Base-by-base conservation (phyloP, 2,113 vertebrate species). In the Hippocampus guttulatus region DNA sequence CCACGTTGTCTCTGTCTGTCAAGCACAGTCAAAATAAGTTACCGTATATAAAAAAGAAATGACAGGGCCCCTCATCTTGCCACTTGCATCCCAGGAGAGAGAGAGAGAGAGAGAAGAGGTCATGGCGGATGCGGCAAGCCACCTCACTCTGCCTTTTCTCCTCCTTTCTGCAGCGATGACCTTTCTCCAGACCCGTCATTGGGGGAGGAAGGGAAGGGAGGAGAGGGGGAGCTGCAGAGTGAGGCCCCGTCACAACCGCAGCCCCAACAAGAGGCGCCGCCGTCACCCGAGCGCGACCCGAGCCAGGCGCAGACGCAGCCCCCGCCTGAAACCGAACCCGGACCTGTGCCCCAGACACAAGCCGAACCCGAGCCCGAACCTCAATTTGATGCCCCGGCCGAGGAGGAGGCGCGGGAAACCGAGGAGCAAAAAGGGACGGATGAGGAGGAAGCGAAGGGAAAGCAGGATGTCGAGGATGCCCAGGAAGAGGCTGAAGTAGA, bases 111-210 rank as follows among this genome's bases (percentile, higher is more conserved):
- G 88, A 85, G 90, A 90, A 91, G 86, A 87, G 86, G 74, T 88
- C 88, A 84, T 79, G 85, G 80, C 84, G 88, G 90, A 88, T 83
- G 83, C 86, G 82, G 88, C 88, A 45, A 89, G 88, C 85, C 81
- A 84, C 91, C 89, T 92, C 89, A 91, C 89, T 92, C 91, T 93
- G 90, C 90, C 69, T 92, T 93, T 93, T 93, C 91, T 93, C 91
- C 91, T 92, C 90, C 90, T 92, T 92, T 93, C 91, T 90, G 88
- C 91, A 92, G 91, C 88, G 91, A 93, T 87, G 91, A 93, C 85
- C 86, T 88, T 88, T 83, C 88, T 80, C 82, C 84, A 78, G 88
- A 87, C 61, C 80, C 87, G 38, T 81, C 88, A 85, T 58, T 83
- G 75, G 88, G 88, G 81, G 81, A 94, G 94, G 93, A 92, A 90